phyloP scores from a whole-genome alignment of 1,140 invertebrate species.

The Zaprionus ornatus region DNA sequence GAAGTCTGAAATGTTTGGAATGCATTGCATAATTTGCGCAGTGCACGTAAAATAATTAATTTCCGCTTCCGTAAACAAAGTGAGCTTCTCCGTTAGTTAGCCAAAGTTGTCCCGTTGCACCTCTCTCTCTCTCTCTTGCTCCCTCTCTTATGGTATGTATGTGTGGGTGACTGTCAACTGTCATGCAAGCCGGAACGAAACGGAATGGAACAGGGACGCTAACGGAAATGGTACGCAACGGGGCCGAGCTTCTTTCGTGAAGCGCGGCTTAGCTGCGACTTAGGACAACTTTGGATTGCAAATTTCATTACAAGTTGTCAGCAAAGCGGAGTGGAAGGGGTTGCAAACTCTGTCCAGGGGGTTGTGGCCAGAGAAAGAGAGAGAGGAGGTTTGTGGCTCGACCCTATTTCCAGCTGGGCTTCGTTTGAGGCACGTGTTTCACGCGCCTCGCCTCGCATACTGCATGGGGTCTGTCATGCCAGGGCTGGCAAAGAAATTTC shows the following conservation, averaged over 20 bases:
- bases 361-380: background rate
- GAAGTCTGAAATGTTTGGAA: slow-evolving; percentile 15
- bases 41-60: slow-evolving; percentile 76
- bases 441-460: slow-evolving; percentile 19
- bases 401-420: background rate
- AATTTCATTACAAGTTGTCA: slow-evolving; percentile 54
- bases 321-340: background rate
- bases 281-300: slow-evolving; percentile 52
- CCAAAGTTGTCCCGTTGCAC: background rate
- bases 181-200: background rate
- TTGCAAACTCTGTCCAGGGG: background rate
- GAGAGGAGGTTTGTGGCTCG: background rate
- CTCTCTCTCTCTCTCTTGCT: background rate
- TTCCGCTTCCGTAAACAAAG: slow-evolving; percentile 70
- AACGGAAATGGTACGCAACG: background rate
- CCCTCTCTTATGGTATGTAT: background rate
- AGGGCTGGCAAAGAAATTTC: slow-evolving; percentile 21
- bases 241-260: slow-evolving; percentile 19
- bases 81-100: slow-evolving; percentile 47
- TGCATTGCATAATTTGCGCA: slow-evolving; percentile 68
- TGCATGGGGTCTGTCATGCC: slow-evolving; percentile 4
- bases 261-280: slow-evolving; percentile 45
- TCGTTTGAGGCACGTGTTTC: slow-evolving; percentile 31
- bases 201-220: background rate
- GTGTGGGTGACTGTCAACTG: slow-evolving; percentile 15